A percentile compares a stretch with the other conserved stretches of the same genome.
phyloP scores from a whole-genome alignment of 1,140 invertebrate species.

The Drosophila teissieri region DNA sequence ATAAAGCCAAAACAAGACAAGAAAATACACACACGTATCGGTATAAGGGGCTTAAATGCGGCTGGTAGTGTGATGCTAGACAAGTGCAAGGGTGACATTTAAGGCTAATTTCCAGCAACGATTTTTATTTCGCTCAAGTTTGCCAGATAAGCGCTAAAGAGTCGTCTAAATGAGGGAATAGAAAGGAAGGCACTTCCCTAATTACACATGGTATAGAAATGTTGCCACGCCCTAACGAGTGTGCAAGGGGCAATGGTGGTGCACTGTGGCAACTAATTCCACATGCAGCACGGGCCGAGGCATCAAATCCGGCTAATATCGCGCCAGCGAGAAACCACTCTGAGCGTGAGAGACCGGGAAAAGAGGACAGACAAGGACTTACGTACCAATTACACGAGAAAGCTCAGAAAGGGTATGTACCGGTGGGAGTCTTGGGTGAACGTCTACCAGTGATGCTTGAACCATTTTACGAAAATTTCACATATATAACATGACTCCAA shows the following conservation, averaged over 20 bases:
- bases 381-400: constrained; percentile 72
- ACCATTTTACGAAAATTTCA: background rate
- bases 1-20: constrained; percentile 38
- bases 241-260: background rate
- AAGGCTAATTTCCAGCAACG: constrained; percentile 69
- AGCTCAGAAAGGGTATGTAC: constrained; percentile 1
- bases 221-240: constrained; percentile 33
- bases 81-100: constrained; percentile 70
- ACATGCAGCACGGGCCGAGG: constrained; percentile 72
- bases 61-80: constrained; percentile 12
- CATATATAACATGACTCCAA: too few species aligned
- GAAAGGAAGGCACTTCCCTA: constrained; percentile 70
- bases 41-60: constrained; percentile 11
- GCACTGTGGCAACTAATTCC: constrained; percentile 71
- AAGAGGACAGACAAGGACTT: constrained; percentile 54
- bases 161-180: constrained; percentile 34
- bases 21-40: constrained; percentile 33
- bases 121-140: constrained; percentile 53
- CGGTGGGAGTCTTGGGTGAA: background rate
- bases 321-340: constrained; percentile 73
- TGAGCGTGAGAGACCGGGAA: constrained; percentile 30
- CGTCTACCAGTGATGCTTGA: constrained; percentile 11
- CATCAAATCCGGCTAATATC: constrained; percentile 81
- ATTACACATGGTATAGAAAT: constrained; percentile 75
- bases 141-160: constrained; percentile 59